Base-by-base conservation (phyloP, 2,888 invertebrate genomes). In the Melieria picta region DNA sequence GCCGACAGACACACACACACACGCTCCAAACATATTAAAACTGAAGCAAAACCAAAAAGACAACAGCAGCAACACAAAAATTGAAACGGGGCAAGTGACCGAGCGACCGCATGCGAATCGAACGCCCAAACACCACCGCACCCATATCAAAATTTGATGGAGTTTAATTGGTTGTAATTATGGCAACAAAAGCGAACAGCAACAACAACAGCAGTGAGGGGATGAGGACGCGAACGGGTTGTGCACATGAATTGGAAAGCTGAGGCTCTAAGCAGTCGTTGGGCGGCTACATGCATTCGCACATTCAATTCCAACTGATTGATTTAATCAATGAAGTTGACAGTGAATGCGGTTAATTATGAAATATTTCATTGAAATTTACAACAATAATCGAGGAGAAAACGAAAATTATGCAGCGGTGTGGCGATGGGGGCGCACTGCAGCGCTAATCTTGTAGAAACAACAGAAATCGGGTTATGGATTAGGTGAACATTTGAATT, bases 101-200 rank as follows among this genome's bases (percentile, higher is more conserved):
- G 46, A 46, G 10, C 13, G 48, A 50, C 45, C 65, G 58, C 13
- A 13, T 13, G 61, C 60, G 43, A 52, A 65, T 61, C 62, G 52
- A 71, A 68, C 56, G 56, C 43, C 30, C 4, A 55, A 69, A 10
- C 60, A 30, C 46, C 4, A 16, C n/a, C 50, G 62, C 66, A 47
- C 74, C 79, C 77, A 76, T 77, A 79, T 79, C 75, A 74, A 73
- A 73, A 74, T 75, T 75, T 71, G 79, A 80, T 79, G 74, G 75
- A 77, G 78, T 80, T 80, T 81, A 81, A 81, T 81, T 81, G 81
- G 71, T 73, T 71, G 78, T 81, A 81, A 81, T 81, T 81, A 79
- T 79, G 77, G 75, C 66, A 70, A 70, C 66, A 63, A 45, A 56
- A 30, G 48, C 66, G 42, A 48, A 48, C 63, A 60, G 11, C 58